Percentiles rank a stretch among this genome's conserved stretches.
Evolutionary conservation across 2,113 vertebrate species (phyloP).

Genomic region (Muscicapa adusta): DNA sequence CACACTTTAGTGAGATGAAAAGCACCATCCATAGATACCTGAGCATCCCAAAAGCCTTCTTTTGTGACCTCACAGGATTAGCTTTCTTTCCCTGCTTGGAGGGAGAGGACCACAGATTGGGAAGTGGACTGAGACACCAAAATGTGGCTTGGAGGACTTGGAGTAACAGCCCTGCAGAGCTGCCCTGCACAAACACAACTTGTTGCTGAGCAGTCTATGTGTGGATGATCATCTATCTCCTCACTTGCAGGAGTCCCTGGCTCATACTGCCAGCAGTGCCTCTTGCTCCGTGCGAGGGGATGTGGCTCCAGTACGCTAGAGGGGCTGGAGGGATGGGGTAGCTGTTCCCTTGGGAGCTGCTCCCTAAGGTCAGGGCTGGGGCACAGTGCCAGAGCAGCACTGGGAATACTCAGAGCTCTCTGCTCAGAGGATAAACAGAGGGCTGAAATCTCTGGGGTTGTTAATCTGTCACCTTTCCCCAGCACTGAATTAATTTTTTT

Average conservation of each 20-base stretch:
- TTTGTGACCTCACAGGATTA: not conserved
- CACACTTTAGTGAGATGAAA: not conserved
- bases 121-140: not conserved
- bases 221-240: not conserved
- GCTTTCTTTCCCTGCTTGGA: not conserved
- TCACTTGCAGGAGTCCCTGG: not conserved
- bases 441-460: slow-evolving; percentile 23
- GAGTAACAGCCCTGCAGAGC: not conserved
- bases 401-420: not conserved
- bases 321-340: not conserved
- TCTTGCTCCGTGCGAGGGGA: not conserved
- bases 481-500: slow-evolving; percentile 54
- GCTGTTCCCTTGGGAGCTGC: not conserved
- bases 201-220: not conserved
- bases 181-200: not conserved
- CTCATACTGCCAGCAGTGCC: not conserved
- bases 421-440: slow-evolving; percentile 40
- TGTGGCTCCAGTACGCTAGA: not conserved
- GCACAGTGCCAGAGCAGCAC: not conserved
- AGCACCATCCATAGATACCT: not conserved
- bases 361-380: slow-evolving; percentile 31
- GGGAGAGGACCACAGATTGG: not conserved
- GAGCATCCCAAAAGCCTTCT: not conserved
- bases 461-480: slow-evolving; percentile 64
- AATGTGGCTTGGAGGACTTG: not conserved